Base-by-base conservation (phyloP, 2,888 invertebrate species). In the Cheilosia impressa region DNA sequence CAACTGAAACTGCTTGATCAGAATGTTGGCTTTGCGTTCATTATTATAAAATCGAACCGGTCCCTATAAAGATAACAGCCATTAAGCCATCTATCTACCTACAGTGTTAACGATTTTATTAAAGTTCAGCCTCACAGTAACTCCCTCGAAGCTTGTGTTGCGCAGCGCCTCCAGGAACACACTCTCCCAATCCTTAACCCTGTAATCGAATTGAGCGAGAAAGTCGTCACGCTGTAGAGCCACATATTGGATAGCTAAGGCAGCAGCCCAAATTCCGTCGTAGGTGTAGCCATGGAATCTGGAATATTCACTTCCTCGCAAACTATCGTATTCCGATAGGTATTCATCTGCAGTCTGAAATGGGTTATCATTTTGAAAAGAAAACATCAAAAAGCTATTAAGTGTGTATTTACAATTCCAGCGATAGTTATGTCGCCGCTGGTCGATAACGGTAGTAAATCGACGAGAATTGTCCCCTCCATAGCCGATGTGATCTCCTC, bases 261-360 rank as follows among this genome's bases (percentile, higher is more conserved):
- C 99, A 88, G 99, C 97, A 0, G 98, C 97, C 99, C 99, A 99
- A 88, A 99, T 97, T 4, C 95, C 99, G 92, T 99, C 99, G 91
- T 99, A 99, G 10, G 99, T 98, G 92, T 99, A 99, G 2, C 98
- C 99, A 91, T 99, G 98, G 91, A 98, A 99, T 88, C 98, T 94
- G 43, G 98, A 98, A 93, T 97, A 98, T 90, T 98, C 97, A 1
- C 93, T 91, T 1, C 96, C 96, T 87, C 97, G 94, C 85, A 96
- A 93, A 38, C 96, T 94, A 89, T 98, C 96, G 91, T 98, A 98
- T 91, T 97, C 96, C 47, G 94, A 93, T 90, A 96, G 94, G 91
- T 98, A 98, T 91, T 98, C 97, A 88, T 96, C 95, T 0, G 98
- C 96, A 0, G 97, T 98, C 98, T 98, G 38, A 93, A 93, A 87